Evolutionary conservation across 2,888 invertebrate genomes (phyloP).

Genomic region (Cataglyphis cursor): DNA sequence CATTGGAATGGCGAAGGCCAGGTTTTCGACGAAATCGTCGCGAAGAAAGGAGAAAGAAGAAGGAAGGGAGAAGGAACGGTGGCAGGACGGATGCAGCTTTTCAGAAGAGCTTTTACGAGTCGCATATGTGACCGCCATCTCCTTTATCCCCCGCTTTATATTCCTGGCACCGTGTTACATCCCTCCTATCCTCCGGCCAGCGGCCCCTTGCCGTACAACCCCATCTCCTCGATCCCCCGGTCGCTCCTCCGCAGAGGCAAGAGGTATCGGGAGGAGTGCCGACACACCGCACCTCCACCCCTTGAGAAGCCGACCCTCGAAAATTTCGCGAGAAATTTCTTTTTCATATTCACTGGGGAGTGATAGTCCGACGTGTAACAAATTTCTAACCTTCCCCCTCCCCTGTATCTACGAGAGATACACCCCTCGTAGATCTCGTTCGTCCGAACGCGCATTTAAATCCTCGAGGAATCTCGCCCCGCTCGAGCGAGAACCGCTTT

Average conservation of each 20-base stretch:
- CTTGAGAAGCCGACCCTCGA: conserved; percentile 38
- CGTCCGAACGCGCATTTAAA: conserved; percentile 85
- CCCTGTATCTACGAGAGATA: conserved; percentile 27
- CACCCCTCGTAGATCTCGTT: conserved; percentile 49
- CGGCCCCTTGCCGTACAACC: conserved; percentile 57
- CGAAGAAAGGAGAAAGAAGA: conserved; percentile 14
- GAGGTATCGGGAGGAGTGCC: conserved; percentile 45
- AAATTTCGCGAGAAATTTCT: conserved; percentile 78
- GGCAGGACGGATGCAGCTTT: conserved; percentile 77
- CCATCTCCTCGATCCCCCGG: conserved; percentile 38
- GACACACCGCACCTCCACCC: conserved; percentile 52
- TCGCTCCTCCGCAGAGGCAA: conserved; percentile 21
- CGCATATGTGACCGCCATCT: conserved; percentile 82
- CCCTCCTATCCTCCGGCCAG: conserved; percentile 60
- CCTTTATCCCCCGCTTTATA: conserved; percentile 83
- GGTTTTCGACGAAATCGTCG: conserved; percentile 50
- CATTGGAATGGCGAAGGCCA: conserved; percentile 69
- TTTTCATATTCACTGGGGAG: conserved; percentile 85
- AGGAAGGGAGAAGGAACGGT: conserved; percentile 27
- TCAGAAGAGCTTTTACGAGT: conserved; percentile 82
- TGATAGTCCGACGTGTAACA: conserved; percentile 84
- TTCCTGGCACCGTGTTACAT: conserved; percentile 80
- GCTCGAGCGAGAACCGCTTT: conserved; percentile 37
- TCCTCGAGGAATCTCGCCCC: conserved; percentile 72
- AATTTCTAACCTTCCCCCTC: conserved; percentile 78